phyloP scores from a whole-genome alignment of 1,140 invertebrate genomes.

The Hyles euphorbiae region DNA sequence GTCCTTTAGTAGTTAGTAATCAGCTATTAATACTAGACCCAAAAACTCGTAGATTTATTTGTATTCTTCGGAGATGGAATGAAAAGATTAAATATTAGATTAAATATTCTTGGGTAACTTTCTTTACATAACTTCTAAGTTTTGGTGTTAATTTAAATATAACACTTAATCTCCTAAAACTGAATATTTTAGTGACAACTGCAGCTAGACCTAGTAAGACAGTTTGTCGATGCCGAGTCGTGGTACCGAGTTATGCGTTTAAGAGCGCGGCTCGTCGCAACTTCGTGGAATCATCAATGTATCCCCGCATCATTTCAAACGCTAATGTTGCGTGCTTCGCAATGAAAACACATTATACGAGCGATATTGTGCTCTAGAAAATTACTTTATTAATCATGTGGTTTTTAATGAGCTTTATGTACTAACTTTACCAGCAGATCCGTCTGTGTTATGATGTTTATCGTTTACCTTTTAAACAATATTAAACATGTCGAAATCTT shows the following conservation, averaged over 20 bases:
- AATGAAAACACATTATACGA: conserved; percentile 23
- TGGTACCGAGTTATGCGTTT: conserved; percentile 17
- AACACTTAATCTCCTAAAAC: background rate
- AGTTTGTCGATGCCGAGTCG: conserved; percentile 13
- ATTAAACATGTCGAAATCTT: too few species aligned
- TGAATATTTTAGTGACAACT: background rate
- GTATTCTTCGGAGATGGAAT: too few species aligned
- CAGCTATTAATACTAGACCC: too few species aligned
- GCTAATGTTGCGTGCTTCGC: conserved; percentile 36
- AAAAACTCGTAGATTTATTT: too few species aligned
- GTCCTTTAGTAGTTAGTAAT: too few species aligned
- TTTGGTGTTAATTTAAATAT: too few species aligned
- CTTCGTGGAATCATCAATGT: conserved; percentile 36
- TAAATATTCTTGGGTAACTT: too few species aligned
- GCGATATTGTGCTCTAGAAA: conserved; percentile 22
- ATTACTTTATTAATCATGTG: conserved; percentile 32
- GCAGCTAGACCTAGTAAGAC: conserved; percentile 13
- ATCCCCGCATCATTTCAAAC: conserved; percentile 38
- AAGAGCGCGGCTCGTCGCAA: conserved; percentile 19
- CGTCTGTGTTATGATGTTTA: too few species aligned
- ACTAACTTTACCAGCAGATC: background rate
- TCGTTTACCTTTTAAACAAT: too few species aligned
- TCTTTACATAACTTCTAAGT: too few species aligned
- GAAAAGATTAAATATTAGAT: too few species aligned
- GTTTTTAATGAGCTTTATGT: conserved; percentile 13